Conservation (phyloP, 2,113 vertebrate species). For the Lepisosteus oculatus region DNA sequence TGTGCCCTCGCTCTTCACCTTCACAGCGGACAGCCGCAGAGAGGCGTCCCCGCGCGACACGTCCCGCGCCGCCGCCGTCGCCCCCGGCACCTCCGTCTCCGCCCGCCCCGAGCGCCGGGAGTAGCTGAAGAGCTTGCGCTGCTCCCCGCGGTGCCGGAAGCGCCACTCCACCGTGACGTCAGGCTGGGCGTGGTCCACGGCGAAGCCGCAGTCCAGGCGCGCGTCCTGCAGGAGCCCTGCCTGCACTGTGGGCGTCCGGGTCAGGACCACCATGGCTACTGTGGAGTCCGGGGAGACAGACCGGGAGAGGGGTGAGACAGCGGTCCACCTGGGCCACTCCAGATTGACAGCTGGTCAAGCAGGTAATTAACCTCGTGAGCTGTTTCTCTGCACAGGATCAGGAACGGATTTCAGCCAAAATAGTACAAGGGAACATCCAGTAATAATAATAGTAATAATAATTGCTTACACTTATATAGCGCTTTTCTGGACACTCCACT, state of each 20-base stretch:
- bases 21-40: constrained; percentile 37
- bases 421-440: too few relatives aligned
- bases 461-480: too few relatives aligned
- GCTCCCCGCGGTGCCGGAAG: constrained; percentile 39
- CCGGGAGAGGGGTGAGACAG: background rate
- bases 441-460: too few relatives aligned
- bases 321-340: background rate
- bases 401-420: too few relatives aligned
- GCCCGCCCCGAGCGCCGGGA: constrained; percentile 27
- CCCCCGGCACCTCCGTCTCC: constrained; percentile 19
- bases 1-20: constrained; percentile 45
- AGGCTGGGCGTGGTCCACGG: constrained; percentile 48
- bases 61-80: constrained; percentile 30
- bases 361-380: too few relatives aligned
- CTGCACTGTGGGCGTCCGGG: constrained; percentile 44
- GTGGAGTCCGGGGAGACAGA: background rate
- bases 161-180: constrained; percentile 49
- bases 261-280: constrained; percentile 59
- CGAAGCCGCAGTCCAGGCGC: constrained; percentile 61
- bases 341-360: too few relatives aligned
- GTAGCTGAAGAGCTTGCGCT: constrained; percentile 42
- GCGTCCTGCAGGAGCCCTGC: constrained; percentile 38
- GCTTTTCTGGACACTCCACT: too few relatives aligned
- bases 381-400: too few relatives aligned
- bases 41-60: constrained; percentile 56